Percentiles rank a stretch among this genome's conserved stretches.
These are phyloP conservation scores for Cerceris rybyensis DNA, from an alignment of 2,888 invertebrate genomes.

Conservation along the genomic window DNA sequence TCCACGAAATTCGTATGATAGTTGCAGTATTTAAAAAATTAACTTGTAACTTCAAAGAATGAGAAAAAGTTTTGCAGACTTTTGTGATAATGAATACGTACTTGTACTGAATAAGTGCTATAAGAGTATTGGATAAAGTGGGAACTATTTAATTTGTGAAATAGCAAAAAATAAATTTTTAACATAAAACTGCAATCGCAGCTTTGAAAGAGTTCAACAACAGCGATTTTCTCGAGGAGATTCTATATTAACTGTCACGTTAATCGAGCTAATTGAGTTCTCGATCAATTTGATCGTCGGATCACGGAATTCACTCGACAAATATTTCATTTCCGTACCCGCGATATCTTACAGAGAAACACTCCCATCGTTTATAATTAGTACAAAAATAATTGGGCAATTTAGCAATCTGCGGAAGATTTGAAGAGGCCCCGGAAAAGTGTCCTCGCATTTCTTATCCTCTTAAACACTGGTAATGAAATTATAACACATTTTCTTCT, in stretches of 20 bases:
- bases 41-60: no score
- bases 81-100: no score
- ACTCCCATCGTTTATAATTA: slow-evolving; percentile 66
- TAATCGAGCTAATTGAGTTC: slow-evolving; percentile 1
- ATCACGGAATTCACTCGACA: slow-evolving; percentile 13
- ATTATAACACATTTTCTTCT: neutral
- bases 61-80: no score
- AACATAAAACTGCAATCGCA: no score
- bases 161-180: no score
- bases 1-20: no score
- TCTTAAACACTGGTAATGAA: neutral
- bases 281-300: slow-evolving; percentile 16
- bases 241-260: neutral
- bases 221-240: neutral
- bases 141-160: no score
- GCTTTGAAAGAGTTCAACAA: no score
- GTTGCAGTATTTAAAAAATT: no score
- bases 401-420: slow-evolving; percentile 66
- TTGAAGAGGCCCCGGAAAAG: slow-evolving; percentile 58
- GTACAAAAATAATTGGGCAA: slow-evolving; percentile 80
- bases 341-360: slow-evolving; percentile 40
- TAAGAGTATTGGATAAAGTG: no score
- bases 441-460: neutral
- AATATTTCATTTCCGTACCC: slow-evolving; percentile 11
- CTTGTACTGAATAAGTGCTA: no score